A percentile compares a stretch with the other conserved stretches of the same genome.
Conservation (phyloP, 2,113 vertebrate genomes). For the Entelurus aequoreus region DNA sequence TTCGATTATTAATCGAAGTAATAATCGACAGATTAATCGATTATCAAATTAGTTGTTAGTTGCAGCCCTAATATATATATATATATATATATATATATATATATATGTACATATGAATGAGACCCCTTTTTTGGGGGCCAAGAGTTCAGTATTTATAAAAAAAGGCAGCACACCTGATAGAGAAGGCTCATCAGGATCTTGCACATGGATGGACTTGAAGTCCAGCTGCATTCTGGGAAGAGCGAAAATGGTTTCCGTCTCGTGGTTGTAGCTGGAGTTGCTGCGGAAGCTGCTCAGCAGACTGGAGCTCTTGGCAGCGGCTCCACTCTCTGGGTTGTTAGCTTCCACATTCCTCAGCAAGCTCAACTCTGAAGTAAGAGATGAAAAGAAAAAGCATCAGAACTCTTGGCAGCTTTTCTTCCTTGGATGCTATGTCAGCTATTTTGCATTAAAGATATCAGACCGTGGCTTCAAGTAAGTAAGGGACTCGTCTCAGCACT, state of each 20-base stretch:
- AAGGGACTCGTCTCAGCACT: neutral
- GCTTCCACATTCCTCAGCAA: constrained; percentile 91
- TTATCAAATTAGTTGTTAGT: too few relatives aligned
- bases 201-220: constrained; percentile 96
- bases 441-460: constrained; percentile 35
- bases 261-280: constrained; percentile 92
- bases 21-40: too few relatives aligned
- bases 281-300: constrained; percentile 89
- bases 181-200: constrained; percentile 90
- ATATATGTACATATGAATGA: neutral
- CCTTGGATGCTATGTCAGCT: constrained; percentile 18
- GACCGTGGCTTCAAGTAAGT: neutral
- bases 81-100: too few relatives aligned
- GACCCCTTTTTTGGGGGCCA: neutral
- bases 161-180: constrained; percentile 71
- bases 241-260: constrained; percentile 97
- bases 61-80: too few relatives aligned
- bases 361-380: constrained; percentile 79
- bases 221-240: constrained; percentile 97
- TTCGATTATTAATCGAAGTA: too few relatives aligned
- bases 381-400: constrained; percentile 12
- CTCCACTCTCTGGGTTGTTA: constrained; percentile 84
- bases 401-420: constrained; percentile 1
- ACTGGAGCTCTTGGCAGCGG: constrained; percentile 85
- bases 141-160: neutral